A percentile compares a stretch with the other conserved stretches of the same genome.
phyloP scores from a whole-genome alignment of 2,113 vertebrate genomes.

The Meles meles region DNA sequence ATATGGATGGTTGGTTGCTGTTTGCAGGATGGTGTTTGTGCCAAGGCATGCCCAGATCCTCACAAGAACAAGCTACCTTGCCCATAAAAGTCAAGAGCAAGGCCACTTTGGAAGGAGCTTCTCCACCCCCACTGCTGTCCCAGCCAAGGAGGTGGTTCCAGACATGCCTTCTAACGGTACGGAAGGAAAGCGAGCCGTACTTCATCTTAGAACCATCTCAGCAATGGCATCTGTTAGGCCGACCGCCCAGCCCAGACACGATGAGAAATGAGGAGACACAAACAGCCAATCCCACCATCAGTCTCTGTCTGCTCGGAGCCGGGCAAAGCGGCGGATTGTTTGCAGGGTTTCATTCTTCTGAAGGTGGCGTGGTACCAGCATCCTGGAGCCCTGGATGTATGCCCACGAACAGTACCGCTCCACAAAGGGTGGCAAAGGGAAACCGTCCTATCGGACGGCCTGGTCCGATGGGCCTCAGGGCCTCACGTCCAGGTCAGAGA shows the following conservation, averaged over 20 bases:
- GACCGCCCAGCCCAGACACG: conserved; percentile 29
- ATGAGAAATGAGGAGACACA: conserved; percentile 40
- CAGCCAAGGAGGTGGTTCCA: neutral
- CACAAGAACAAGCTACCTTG: neutral
- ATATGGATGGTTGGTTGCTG: neutral
- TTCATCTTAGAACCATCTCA: neutral
- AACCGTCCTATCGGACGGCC: conserved; percentile 37
- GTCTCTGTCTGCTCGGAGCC: conserved; percentile 55
- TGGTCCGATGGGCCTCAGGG: conserved; percentile 43
- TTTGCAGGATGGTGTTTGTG: neutral
- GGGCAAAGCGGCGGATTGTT: conserved; percentile 68
- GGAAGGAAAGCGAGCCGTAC: neutral
- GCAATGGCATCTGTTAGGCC: neutral
- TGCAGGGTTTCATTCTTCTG: conserved; percentile 66
- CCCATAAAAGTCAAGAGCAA: neutral
- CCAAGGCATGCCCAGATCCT: neutral
- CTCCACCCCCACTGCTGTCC: neutral
- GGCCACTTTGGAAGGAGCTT: neutral
- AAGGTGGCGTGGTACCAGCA: conserved; percentile 53
- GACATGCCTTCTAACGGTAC: neutral
- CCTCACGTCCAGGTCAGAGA: conserved; percentile 51
- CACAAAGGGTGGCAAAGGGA: conserved; percentile 56
- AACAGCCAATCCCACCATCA: conserved; percentile 35
- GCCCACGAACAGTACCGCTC: conserved; percentile 38
- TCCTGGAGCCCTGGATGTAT: conserved; percentile 47